Percentiles rank a stretch among this genome's conserved stretches.
phyloP scores from a whole-genome alignment of 2,113 vertebrate species.

The Bujurquina vittata region DNA sequence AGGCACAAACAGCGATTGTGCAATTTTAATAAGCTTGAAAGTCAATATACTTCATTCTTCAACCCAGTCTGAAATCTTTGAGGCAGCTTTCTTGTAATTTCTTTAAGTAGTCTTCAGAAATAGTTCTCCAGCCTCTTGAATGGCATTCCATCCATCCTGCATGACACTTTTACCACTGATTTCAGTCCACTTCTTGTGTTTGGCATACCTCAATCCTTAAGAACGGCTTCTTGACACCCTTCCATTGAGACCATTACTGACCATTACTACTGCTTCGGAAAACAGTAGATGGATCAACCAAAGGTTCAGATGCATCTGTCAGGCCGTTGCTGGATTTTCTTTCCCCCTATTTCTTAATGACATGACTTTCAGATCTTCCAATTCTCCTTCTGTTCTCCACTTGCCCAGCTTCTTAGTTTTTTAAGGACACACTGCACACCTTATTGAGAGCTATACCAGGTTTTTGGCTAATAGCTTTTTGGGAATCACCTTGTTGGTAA shows the following conservation, averaged over 20 bases:
- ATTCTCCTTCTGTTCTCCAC: neutral
- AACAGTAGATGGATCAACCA: too few species aligned
- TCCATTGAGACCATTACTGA: too few species aligned
- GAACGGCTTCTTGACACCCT: too few species aligned
- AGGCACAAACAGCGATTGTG: neutral
- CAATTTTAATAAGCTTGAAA: neutral
- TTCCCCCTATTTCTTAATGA: neutral
- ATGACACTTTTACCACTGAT: too few species aligned
- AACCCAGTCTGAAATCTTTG: neutral
- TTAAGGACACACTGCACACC: neutral
- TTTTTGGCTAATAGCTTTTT: too few species aligned
- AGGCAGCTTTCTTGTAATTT: neutral
- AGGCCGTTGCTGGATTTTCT: too few species aligned
- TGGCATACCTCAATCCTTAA: too few species aligned
- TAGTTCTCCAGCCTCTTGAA: neutral
- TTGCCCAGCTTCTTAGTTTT: neutral
- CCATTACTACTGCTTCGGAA: too few species aligned
- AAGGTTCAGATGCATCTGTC: too few species aligned
- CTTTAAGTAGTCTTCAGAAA: too few species aligned
- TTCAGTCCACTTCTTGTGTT: too few species aligned
- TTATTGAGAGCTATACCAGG: neutral
- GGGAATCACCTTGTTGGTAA: too few species aligned
- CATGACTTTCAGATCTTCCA: neutral
- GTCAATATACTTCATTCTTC: rapidly evolving
- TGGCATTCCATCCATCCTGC: neutral